A percentile compares a stretch with the other conserved stretches of the same genome.
These are phyloP conservation scores for Silvanus unidentatus DNA, from an alignment of 2,888 invertebrate genomes.

Conservation along the genomic window DNA sequence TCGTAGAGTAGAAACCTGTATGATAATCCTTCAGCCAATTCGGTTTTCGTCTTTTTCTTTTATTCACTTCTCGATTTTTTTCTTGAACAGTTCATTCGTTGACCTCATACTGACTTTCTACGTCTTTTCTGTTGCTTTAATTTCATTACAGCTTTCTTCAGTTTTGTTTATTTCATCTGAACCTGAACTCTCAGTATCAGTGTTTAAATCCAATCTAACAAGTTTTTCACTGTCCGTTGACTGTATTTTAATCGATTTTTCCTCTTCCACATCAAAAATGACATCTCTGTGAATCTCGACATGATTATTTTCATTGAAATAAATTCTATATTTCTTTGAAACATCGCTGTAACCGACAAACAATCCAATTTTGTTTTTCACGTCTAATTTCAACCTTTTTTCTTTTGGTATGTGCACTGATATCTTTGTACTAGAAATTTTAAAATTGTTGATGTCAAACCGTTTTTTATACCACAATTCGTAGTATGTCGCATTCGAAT, in stretches of 20 bases:
- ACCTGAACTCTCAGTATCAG: not conserved
- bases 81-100: not conserved
- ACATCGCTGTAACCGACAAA: constrained; percentile 38
- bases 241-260: too few relatives aligned
- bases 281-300: constrained; percentile 19
- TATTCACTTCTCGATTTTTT: not conserved
- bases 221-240: constrained; percentile 10
- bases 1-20: not conserved
- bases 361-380: constrained; percentile 31
- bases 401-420: constrained; percentile 36
- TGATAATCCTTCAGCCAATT: constrained; percentile 6
- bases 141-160: not conserved
- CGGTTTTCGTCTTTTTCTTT: constrained; percentile 2
- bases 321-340: constrained; percentile 19
- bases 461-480: constrained; percentile 36
- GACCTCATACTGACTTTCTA: not conserved
- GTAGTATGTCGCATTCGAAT: constrained; percentile 27
- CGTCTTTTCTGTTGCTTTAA: constrained; percentile 1
- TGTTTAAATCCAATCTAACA: constrained; percentile 1
- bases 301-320: constrained; percentile 14
- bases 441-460: constrained; percentile 31
- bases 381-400: constrained; percentile 32
- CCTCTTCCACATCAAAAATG: constrained; percentile 8
- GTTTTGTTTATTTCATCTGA: not conserved
- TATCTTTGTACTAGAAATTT: constrained; percentile 35